phyloP scores from a whole-genome alignment of 2,113 vertebrate genomes.

The Nothoprocta perdicaria region DNA sequence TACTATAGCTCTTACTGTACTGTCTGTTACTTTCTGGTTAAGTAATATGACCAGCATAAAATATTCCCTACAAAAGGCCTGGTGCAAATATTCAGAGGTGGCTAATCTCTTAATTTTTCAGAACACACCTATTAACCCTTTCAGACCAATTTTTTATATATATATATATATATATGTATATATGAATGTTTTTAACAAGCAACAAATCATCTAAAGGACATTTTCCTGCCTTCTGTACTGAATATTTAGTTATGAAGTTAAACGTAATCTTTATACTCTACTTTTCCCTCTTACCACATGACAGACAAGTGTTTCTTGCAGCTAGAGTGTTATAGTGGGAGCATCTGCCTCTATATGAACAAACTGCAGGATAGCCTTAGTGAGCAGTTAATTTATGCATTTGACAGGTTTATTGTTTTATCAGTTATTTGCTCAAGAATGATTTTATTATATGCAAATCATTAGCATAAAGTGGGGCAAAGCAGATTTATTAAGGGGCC shows the following conservation, averaged over 20 bases:
- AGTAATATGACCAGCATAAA: background rate
- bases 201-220: background rate
- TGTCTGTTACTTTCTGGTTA: background rate
- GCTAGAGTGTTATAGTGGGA: slow-evolving; percentile 71
- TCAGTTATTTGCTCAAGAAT: slow-evolving; percentile 75
- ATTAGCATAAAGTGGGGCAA: slow-evolving; percentile 69
- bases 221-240: background rate
- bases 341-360: slow-evolving; percentile 70
- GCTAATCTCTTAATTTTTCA: background rate
- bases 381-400: slow-evolving; percentile 61
- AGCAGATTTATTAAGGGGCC: slow-evolving; percentile 61
- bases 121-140: background rate
- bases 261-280: slow-evolving; percentile 58
- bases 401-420: slow-evolving; percentile 80
- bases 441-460: slow-evolving; percentile 81
- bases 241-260: slow-evolving; percentile 64
- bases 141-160: background rate
- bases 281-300: slow-evolving; percentile 63
- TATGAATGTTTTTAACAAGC: background rate
- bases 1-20: background rate
- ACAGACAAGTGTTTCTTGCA: slow-evolving; percentile 74
- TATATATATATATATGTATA: too few species aligned
- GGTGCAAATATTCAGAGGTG: background rate
- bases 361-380: slow-evolving; percentile 67
- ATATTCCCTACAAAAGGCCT: background rate